A percentile compares a stretch with the other conserved stretches of the same genome.
These are phyloP conservation scores for Boulengerochromis microlepis DNA, from an alignment of 2,113 vertebrate genomes.

Conservation along the genomic window DNA sequence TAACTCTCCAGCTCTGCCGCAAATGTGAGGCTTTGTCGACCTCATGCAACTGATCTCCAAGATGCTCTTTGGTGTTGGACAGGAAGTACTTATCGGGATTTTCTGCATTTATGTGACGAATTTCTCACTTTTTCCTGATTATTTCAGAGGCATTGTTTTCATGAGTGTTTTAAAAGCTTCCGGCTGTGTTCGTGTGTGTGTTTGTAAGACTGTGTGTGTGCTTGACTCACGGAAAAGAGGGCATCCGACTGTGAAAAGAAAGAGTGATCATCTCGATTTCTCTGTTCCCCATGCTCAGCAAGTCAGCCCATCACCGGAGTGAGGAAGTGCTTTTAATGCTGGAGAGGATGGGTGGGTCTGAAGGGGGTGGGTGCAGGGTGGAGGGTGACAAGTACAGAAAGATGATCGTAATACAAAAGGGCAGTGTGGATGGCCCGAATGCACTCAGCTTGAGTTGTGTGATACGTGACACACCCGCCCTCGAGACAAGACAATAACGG, in stretches of 20 bases:
- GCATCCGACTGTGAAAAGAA: background rate
- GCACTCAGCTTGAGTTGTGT: background rate
- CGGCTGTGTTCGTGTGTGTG: background rate
- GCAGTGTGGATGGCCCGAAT: background rate
- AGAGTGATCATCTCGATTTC: slow-evolving; percentile 27
- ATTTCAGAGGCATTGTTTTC: background rate
- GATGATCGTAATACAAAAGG: slow-evolving; percentile 23
- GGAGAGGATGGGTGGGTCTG: background rate
- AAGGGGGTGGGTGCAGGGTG: background rate
- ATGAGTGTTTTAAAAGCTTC: background rate
- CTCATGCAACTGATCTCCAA: background rate
- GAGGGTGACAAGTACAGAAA: background rate
- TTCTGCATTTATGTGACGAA: background rate
- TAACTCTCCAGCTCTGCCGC: slow-evolving; percentile 13
- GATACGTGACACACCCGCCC: slow-evolving; percentile 4
- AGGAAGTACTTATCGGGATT: background rate
- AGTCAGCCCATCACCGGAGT: background rate
- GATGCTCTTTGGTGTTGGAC: background rate
- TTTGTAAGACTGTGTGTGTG: background rate
- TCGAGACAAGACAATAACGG: slow-evolving; percentile 27
- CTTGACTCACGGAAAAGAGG: background rate
- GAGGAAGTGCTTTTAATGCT: background rate
- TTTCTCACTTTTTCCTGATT: background rate
- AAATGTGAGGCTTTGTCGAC: slow-evolving; percentile 28
- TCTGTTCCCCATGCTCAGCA: slow-evolving; percentile 35